Evolutionary conservation across 2,888 invertebrate species (phyloP).

Genomic region (Lasioglossum calceatum): DNA sequence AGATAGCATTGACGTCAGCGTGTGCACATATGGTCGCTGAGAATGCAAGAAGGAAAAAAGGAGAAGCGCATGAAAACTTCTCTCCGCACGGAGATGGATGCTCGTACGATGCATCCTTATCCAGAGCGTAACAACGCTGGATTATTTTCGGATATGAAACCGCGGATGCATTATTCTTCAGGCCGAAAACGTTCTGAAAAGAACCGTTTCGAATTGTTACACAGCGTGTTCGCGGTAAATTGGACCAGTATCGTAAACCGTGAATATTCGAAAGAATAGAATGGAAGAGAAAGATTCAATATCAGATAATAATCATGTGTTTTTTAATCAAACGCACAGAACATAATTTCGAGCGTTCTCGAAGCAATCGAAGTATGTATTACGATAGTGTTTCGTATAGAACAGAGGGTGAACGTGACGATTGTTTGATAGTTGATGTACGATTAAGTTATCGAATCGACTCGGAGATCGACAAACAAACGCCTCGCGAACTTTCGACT

Average conservation of each 20-base stretch:
- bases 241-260: too few species aligned
- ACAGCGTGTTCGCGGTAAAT: too few species aligned
- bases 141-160: conserved; percentile 15
- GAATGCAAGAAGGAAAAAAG: not conserved
- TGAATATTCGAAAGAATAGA: too few species aligned
- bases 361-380: too few species aligned
- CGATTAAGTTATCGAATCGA: not conserved
- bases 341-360: not conserved
- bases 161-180: not conserved
- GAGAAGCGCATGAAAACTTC: not conserved
- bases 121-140: not conserved
- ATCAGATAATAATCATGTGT: not conserved
- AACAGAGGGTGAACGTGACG: not conserved
- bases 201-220: too few species aligned
- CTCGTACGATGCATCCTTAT: not conserved
- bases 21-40: conserved; percentile 5
- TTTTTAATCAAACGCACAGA: not conserved
- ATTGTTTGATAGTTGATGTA: not conserved
- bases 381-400: not conserved
- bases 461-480: conserved; percentile 5
- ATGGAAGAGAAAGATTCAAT: too few species aligned
- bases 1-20: conserved; percentile 37
- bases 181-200: too few species aligned
- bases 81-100: not conserved
- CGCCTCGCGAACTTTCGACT: conserved; percentile 20